Evolutionary conservation across 2,888 invertebrate species (phyloP).

Genomic region (Hesperia comma): DNA sequence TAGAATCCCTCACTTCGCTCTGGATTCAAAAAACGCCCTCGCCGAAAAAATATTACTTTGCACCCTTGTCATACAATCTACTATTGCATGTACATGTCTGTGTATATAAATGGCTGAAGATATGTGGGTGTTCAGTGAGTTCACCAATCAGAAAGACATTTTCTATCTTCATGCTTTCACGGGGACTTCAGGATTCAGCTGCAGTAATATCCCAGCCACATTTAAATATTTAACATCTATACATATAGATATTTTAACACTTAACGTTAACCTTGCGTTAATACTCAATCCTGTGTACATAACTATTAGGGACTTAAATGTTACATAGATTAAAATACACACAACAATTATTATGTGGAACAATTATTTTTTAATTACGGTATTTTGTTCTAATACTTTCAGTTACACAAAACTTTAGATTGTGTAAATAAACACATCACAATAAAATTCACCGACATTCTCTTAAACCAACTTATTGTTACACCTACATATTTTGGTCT

Average conservation of each 20-base stretch:
- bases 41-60: too few relatives aligned
- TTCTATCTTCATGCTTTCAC: neutral
- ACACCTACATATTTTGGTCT: neutral
- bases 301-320: neutral
- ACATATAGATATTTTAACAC: slow-evolving; percentile 1
- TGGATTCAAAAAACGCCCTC: too few relatives aligned
- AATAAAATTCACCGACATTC: neutral
- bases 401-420: neutral
- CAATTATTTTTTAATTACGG: neutral
- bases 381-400: slow-evolving; percentile 1
- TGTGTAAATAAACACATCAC: neutral
- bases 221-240: neutral
- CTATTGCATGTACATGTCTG: too few relatives aligned
- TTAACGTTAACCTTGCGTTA: slow-evolving; percentile 1
- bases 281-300: neutral
- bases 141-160: neutral
- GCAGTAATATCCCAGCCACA: neutral
- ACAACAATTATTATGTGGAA: slow-evolving; percentile 3
- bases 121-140: neutral
- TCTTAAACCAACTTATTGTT: neutral
- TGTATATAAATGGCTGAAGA: too few relatives aligned
- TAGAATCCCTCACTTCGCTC: too few relatives aligned
- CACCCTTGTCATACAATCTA: too few relatives aligned
- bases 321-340: neutral
- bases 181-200: neutral